Conservation (phyloP, 2,888 invertebrate genomes). For the Athrips mouffetella region DNA sequence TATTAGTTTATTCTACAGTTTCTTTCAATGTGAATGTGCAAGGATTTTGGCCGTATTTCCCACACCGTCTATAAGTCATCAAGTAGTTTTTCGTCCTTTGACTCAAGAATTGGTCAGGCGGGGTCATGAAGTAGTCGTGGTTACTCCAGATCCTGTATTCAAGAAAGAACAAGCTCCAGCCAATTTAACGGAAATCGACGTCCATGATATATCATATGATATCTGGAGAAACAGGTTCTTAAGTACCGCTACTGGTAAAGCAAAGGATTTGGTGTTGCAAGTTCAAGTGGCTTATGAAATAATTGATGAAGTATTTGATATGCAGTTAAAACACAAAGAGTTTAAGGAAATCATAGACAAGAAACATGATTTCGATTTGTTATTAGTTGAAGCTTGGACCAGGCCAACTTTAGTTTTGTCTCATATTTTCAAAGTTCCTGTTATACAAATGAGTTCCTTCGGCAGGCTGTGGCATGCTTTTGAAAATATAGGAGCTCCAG, state of each 20-base stretch:
- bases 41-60: conserved; percentile 45
- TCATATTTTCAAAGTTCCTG: conserved; percentile 38
- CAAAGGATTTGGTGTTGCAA: conserved; percentile 23
- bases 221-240: conserved; percentile 26
- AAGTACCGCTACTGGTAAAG: conserved; percentile 18
- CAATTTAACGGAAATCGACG: conserved; percentile 13
- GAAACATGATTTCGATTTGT: conserved; percentile 29
- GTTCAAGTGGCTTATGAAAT: neutral
- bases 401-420: conserved; percentile 28
- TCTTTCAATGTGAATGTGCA: too few species aligned
- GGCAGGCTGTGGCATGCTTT: conserved; percentile 27
- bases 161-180: conserved; percentile 34
- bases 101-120: conserved; percentile 52
- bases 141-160: conserved; percentile 58
- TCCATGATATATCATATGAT: conserved; percentile 40
- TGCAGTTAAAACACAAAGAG: neutral
- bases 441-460: conserved; percentile 44
- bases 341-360: conserved; percentile 2
- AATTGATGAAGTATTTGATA: neutral
- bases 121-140: conserved; percentile 61
- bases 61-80: conserved; percentile 63
- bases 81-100: conserved; percentile 54
- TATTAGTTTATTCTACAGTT: too few species aligned
- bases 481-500: conserved; percentile 34
- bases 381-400: conserved; percentile 38